Evolutionary conservation across 2,113 vertebrate species (phyloP), one percentile per base, ranked within the genome.

Genomic region (Channa maculata): DNA sequence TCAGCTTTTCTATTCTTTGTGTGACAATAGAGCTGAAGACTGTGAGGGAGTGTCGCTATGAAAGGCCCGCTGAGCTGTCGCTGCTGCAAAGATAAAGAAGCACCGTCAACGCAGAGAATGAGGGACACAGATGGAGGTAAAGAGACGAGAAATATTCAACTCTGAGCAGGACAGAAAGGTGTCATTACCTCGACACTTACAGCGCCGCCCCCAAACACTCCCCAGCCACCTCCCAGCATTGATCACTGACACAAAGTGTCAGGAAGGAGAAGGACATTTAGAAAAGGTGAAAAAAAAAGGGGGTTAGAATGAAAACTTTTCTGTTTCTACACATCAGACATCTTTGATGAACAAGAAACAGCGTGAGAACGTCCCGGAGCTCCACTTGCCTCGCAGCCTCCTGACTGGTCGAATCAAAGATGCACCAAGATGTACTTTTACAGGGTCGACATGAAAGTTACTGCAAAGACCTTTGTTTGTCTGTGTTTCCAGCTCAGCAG

Each of bases 11-110:
- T 71, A 51, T 74, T 79, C 74, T 73, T 37, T 0, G 11, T 2
- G 0, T 37, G 69, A 82, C 82, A 83, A 79, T 41, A 49, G 65
- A 5, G 51, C 41, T 14, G 70, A 41, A 3, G 65, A 45, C 45
- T 48, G 51, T 10, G 48, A 45, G 53, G 73, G 66, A 43, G 75
- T 39, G 44, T 60, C 8, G n/a, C 62, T 61, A 45, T 70, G 79
- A 74, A 68, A 78, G 44, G 12, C 71, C 9, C 12, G 5, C 51
- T 36, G 59, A 78, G 60, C 60, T 9, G 63, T 52, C 64, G 39
- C 7, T 45, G 48, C 63, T 10, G 73, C 7, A 0, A 24, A 44
- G 43, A 58, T 48, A 65, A 68, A 72, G 67, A 59, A 48, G 5
- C 8, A 2, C 52, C 54, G 59, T 65, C 57, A 63, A 7, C 24